These are phyloP conservation scores for Drosophila varians DNA, from an alignment of 1,140 invertebrate species.

Conservation along the genomic window DNA sequence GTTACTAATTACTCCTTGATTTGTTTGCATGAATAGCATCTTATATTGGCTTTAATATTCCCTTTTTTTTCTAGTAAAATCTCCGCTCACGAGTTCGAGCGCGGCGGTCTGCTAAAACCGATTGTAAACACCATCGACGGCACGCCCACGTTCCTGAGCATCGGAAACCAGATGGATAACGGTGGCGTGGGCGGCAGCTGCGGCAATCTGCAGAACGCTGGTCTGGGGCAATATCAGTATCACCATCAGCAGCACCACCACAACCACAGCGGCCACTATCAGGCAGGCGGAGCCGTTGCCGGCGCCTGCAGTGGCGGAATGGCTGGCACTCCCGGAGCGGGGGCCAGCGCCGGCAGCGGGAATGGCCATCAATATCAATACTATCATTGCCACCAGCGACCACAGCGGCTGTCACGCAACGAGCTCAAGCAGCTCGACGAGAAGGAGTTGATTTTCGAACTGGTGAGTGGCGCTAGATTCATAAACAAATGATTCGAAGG, in stretches of 20 bases:
- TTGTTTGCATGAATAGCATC: not conserved
- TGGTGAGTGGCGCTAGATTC: conserved; percentile 86
- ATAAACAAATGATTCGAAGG: not conserved
- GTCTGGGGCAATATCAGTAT: conserved; percentile 65
- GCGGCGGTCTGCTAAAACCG: conserved; percentile 94
- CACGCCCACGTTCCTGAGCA: conserved; percentile 93
- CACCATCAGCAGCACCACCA: conserved; percentile 58
- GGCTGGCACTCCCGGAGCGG: not conserved
- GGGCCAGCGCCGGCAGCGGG: conserved; percentile 7
- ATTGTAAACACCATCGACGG: conserved; percentile 96
- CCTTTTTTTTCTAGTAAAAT: conserved; percentile 89
- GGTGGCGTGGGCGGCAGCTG: conserved; percentile 56
- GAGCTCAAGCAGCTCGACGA: conserved; percentile 95
- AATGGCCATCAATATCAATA: conserved; percentile 59
- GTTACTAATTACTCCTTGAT: not conserved
- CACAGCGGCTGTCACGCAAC: conserved; percentile 90
- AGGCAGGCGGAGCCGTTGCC: conserved; percentile 63
- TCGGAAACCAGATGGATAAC: conserved; percentile 83
- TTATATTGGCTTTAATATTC: not conserved
- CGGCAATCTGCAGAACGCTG: conserved; percentile 58
- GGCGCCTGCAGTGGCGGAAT: conserved; percentile 12
- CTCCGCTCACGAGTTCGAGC: conserved; percentile 97
- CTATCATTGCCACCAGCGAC: conserved; percentile 83
- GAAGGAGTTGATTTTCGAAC: conserved; percentile 97
- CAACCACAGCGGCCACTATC: conserved; percentile 60